Evolutionary conservation across 2,888 invertebrate species (phyloP).

Genomic region (Drosophila meridionalis): DNA sequence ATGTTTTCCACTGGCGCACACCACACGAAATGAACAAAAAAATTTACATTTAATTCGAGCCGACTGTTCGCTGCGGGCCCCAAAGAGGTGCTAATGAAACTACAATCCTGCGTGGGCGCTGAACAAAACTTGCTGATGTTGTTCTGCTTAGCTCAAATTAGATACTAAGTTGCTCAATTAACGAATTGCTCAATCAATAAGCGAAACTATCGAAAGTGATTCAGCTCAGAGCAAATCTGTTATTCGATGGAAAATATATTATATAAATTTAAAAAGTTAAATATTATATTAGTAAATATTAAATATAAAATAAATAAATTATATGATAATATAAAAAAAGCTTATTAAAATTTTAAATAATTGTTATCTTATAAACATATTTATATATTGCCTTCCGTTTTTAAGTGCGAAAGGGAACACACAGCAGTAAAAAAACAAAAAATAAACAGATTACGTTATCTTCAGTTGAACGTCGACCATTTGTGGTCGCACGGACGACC

Average conservation of each 20-base stretch:
- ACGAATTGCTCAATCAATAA: conserved; percentile 3
- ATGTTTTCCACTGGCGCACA: conserved; percentile 28
- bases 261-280: no score
- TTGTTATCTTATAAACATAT: neutral
- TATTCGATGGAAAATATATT: neutral
- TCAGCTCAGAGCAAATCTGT: neutral
- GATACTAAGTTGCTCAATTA: conserved; percentile 20
- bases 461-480: conserved; percentile 71
- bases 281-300: neutral
- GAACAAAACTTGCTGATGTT: neutral
- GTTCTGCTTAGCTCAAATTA: conserved; percentile 5
- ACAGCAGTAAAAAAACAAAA: conserved; percentile 3
- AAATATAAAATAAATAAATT: no score
- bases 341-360: neutral
- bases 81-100: conserved; percentile 59
- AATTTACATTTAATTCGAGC: conserved; percentile 71
- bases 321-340: neutral
- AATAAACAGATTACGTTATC: conserved; percentile 77
- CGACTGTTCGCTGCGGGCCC: conserved; percentile 42
- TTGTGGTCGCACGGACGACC: conserved; percentile 63
- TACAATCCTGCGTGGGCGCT: conserved; percentile 29
- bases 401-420: neutral
- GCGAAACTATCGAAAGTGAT: no score
- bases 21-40: conserved; percentile 5
- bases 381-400: neutral